Evolutionary conservation across 2,113 vertebrate species (phyloP).

Genomic region (Ramphastos sulfuratus): DNA sequence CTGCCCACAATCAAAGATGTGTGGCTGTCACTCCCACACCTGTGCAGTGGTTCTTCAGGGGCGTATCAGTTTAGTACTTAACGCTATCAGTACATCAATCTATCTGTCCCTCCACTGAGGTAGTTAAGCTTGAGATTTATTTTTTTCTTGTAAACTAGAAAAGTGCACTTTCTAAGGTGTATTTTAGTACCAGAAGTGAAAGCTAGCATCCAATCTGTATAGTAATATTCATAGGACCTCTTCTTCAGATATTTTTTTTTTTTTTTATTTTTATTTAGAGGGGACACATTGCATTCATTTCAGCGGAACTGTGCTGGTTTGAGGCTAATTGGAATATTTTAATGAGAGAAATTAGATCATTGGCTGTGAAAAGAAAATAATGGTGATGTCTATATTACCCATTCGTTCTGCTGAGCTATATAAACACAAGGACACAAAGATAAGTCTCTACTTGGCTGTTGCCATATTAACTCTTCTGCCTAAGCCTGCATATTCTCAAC

Average conservation of each 20-base stretch:
- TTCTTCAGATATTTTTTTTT: background rate
- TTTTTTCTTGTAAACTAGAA: background rate
- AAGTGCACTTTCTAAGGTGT: background rate
- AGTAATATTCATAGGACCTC: background rate
- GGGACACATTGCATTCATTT: background rate
- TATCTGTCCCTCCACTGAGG: background rate
- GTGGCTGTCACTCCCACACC: background rate
- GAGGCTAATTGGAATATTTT: no score
- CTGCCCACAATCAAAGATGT: background rate
- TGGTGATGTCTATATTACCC: no score
- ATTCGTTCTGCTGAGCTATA: no score
- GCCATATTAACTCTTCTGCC: no score
- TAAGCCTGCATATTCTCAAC: no score
- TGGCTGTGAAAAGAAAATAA: no score
- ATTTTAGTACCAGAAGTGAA: background rate
- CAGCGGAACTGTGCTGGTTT: background rate
- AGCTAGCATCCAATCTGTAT: background rate
- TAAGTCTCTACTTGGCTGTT: no score
- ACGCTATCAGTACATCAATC: background rate
- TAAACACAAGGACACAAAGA: no score
- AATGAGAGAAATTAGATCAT: no score
- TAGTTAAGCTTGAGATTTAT: background rate
- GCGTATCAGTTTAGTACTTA: background rate
- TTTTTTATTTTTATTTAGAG: background rate
- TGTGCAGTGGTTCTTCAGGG: background rate